Evolutionary conservation across 1,140 invertebrate species (phyloP).

Genomic region (Drosophila setifemur): DNA sequence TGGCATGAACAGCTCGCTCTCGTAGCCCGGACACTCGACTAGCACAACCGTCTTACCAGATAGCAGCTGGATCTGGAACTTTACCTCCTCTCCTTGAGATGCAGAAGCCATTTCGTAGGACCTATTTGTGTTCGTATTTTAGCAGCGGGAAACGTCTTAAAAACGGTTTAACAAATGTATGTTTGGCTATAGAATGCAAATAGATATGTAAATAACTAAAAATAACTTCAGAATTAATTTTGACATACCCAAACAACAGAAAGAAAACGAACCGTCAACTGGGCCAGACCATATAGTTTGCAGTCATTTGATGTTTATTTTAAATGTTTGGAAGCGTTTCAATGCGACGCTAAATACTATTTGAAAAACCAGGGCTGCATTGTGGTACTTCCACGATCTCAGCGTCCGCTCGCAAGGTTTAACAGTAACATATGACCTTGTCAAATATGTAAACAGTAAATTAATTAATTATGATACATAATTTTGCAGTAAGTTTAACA

Average conservation of each 20-base stretch:
- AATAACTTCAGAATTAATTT: neutral
- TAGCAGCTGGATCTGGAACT: conserved; percentile 56
- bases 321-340: neutral
- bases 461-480: too few species aligned
- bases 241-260: conserved; percentile 9
- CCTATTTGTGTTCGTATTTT: too few species aligned
- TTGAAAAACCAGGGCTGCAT: conserved; percentile 3
- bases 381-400: neutral
- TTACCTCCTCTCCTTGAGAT: neutral
- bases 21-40: conserved; percentile 52
- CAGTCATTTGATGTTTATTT: neutral
- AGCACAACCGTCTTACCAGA: conserved; percentile 69
- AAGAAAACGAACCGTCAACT: neutral
- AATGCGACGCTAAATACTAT: neutral
- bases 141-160: neutral
- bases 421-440: too few species aligned
- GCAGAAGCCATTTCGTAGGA: conserved; percentile 9
- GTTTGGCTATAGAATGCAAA: neutral
- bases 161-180: neutral
- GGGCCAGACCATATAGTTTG: neutral
- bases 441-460: too few species aligned
- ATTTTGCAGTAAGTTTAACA: too few species aligned
- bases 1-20: conserved; percentile 68
- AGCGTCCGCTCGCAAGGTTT: too few species aligned
- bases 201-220: neutral